Conservation (phyloP, 2,888 invertebrate genomes). For the Pheosia tremula region DNA sequence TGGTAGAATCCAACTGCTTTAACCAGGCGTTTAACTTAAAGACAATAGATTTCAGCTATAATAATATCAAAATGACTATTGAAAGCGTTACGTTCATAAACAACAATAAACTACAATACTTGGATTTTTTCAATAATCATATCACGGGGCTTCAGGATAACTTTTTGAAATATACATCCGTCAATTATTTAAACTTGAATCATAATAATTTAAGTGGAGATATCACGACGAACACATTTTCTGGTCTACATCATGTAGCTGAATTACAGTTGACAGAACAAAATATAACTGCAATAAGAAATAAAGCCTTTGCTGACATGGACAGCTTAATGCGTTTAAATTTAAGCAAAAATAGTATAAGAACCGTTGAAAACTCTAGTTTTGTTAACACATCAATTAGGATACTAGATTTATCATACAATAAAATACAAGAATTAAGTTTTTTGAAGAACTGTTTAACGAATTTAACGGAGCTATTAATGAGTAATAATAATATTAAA, state of each 20-base stretch:
- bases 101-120: conserved; percentile 51
- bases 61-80: conserved; percentile 54
- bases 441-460: conserved; percentile 52
- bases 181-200: conserved; percentile 58
- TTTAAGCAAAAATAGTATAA: conserved; percentile 60
- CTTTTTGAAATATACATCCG: conserved; percentile 50
- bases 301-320: conserved; percentile 56
- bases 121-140: conserved; percentile 60
- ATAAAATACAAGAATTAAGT: conserved; percentile 49
- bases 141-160: conserved; percentile 56
- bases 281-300: conserved; percentile 49
- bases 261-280: conserved; percentile 56
- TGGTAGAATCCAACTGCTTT: conserved; percentile 63
- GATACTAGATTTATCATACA: conserved; percentile 63
- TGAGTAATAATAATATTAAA: conserved; percentile 58
- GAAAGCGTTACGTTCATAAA: conserved; percentile 59
- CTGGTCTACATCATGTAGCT: conserved; percentile 53
- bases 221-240: conserved; percentile 54
- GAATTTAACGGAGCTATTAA: conserved; percentile 57
- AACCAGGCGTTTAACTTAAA: conserved; percentile 52
- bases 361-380: conserved; percentile 47
- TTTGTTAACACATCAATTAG: conserved; percentile 49
- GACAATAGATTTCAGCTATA: conserved; percentile 61
- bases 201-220: conserved; percentile 57
- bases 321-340: conserved; percentile 51